Conservation (phyloP, 1,140 invertebrate genomes). For the Neelides sp. region DNA sequence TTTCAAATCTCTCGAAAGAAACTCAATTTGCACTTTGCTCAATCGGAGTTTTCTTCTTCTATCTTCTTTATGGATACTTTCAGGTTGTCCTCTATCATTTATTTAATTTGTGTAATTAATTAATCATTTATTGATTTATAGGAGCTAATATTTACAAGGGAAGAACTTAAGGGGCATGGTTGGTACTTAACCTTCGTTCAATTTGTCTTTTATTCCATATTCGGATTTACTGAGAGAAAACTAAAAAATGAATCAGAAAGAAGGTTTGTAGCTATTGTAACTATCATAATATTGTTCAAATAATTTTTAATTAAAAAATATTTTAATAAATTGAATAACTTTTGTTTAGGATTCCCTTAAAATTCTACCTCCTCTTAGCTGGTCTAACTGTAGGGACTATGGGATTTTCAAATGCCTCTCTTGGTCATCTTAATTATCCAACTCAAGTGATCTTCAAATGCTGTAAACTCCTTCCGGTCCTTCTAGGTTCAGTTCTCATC, state of each 20-base stretch:
- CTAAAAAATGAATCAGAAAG: slow-evolving; percentile 50
- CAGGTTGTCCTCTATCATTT: slow-evolving; percentile 41
- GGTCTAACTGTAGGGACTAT: slow-evolving; percentile 84
- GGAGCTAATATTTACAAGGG: slow-evolving; percentile 79
- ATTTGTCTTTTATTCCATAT: slow-evolving; percentile 71
- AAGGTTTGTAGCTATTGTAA: slow-evolving; percentile 45
- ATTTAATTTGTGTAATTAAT: background rate
- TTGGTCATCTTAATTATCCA: slow-evolving; percentile 93
- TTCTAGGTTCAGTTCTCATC: slow-evolving; percentile 82
- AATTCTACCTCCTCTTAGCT: slow-evolving; percentile 66
- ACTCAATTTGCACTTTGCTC: slow-evolving; percentile 65
- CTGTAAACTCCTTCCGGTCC: slow-evolving; percentile 89
- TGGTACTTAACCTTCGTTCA: slow-evolving; percentile 88
- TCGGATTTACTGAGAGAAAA: slow-evolving; percentile 62
- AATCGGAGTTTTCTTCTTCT: slow-evolving; percentile 70
- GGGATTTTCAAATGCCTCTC: slow-evolving; percentile 85
- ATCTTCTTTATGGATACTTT: slow-evolving; percentile 79
- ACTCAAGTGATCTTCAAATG: slow-evolving; percentile 90
- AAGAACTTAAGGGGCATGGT: slow-evolving; percentile 76
- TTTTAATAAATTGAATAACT: slow-evolving; percentile 14
- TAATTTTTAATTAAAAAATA: slow-evolving; percentile 9
- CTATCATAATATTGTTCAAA: slow-evolving; percentile 21
- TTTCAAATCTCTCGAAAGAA: slow-evolving; percentile 49
- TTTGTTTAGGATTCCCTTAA: slow-evolving; percentile 64
- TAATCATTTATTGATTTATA: slow-evolving; percentile 36